phyloP scores from a whole-genome alignment of 2,797 vertebrate species.

The Tauraco hartlaubi region DNA sequence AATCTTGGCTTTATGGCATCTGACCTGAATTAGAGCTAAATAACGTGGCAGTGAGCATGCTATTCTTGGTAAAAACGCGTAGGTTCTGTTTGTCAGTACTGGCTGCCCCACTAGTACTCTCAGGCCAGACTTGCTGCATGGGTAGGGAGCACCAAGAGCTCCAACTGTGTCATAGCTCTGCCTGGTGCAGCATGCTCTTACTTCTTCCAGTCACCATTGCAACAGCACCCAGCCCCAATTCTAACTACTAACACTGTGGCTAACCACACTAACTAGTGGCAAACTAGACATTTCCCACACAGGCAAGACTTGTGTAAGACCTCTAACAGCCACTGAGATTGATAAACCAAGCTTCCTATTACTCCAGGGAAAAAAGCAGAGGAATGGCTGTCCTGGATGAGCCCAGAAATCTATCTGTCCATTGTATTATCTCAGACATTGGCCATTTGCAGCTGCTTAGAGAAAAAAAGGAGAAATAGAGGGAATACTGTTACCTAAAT shows the following conservation, averaged over 20 bases:
- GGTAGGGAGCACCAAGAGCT: background rate
- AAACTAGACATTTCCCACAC: background rate
- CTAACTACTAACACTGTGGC: background rate
- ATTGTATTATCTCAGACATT: background rate
- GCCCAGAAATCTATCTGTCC: background rate
- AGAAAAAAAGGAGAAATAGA: background rate
- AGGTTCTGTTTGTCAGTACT: background rate
- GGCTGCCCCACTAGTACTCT: background rate
- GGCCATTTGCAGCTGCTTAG: background rate
- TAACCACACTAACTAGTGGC: background rate
- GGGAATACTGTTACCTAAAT: background rate
- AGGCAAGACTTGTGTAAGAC: background rate
- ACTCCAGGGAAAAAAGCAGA: background rate
- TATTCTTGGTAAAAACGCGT: background rate
- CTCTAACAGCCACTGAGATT: background rate
- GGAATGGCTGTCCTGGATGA: background rate
- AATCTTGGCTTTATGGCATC: background rate
- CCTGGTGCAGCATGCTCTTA: accelerated
- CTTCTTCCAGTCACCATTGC: background rate
- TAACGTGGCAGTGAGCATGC: accelerated
- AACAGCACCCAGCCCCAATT: background rate
- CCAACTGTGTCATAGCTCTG: accelerated
- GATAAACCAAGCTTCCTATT: background rate
- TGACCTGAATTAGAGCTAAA: background rate
- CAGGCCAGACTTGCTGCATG: background rate